Percentiles rank a stretch among this genome's conserved stretches.
These are phyloP conservation scores for Caenorhabditis sp. DNA, from an alignment of 2,888 invertebrate species.

Conservation along the genomic window DNA sequence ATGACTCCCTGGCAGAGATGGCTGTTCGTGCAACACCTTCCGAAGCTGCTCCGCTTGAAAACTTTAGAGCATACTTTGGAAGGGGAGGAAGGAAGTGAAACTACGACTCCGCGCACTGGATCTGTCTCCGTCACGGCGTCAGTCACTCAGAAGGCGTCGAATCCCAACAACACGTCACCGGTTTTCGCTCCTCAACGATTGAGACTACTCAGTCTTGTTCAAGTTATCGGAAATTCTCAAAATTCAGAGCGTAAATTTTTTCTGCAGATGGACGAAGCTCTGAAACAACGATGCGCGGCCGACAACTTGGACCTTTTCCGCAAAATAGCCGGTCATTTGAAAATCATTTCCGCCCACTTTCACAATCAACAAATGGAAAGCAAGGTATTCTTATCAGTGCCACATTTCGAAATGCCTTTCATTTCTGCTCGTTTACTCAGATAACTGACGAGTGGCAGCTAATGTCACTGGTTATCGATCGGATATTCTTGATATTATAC, in stretches of 20 bases:
- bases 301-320: constrained; percentile 64
- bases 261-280: constrained; percentile 63
- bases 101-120: constrained; percentile 52
- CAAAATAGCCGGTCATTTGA: constrained; percentile 63
- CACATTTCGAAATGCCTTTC: neutral
- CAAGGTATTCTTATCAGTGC: constrained; percentile 43
- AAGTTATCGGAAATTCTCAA: constrained; percentile 22
- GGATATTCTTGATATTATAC: constrained; percentile 65
- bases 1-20: constrained; percentile 69
- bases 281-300: constrained; percentile 58
- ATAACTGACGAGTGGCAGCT: constrained; percentile 70
- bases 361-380: constrained; percentile 67
- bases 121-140: constrained; percentile 49
- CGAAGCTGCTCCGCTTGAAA: constrained; percentile 59
- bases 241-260: neutral
- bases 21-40: constrained; percentile 65
- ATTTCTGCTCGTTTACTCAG: constrained; percentile 18
- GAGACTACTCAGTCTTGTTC: constrained; percentile 56
- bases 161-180: constrained; percentile 51
- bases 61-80: constrained; percentile 40
- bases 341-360: constrained; percentile 67
- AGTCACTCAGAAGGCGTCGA: constrained; percentile 21
- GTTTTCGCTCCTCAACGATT: constrained; percentile 58
- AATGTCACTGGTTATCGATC: constrained; percentile 68
- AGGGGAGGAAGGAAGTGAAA: constrained; percentile 39